These are phyloP conservation scores for Scophthalmus maximus DNA, from an alignment of 2,113 vertebrate species.

Conservation along the genomic window DNA sequence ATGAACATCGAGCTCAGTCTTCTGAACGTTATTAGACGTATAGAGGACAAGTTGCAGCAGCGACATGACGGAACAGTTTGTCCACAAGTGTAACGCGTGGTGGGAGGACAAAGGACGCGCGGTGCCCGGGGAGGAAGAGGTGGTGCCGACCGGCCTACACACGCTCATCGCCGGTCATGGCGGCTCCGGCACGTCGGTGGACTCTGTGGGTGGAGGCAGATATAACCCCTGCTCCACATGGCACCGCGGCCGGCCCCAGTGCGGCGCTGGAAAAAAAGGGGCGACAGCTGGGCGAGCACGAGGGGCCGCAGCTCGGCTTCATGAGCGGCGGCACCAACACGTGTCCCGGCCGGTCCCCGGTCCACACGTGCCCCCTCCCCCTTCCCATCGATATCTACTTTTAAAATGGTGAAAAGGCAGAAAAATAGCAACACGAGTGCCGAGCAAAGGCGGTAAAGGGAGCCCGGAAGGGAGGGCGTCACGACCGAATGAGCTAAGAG, in stretches of 20 bases:
- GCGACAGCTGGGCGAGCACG: constrained; percentile 24
- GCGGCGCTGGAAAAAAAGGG: background rate
- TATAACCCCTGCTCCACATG: constrained; percentile 14
- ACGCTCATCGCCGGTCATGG: accelerated
- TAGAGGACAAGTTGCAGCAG: constrained; percentile 7
- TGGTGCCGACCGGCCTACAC: constrained; percentile 23
- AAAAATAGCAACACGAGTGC: accelerated
- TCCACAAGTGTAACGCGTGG: background rate
- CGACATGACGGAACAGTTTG: background rate
- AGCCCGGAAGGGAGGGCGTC: constrained; percentile 27
- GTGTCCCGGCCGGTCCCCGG: constrained; percentile 39
- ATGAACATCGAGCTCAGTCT: background rate
- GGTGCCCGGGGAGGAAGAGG: constrained; percentile 16
- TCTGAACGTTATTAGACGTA: background rate
- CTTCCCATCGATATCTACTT: too few species aligned
- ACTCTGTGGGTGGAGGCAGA: background rate
- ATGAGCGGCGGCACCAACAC: constrained; percentile 45
- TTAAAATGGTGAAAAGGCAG: too few species aligned
- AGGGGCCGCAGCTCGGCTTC: background rate
- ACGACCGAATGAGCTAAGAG: constrained; percentile 36
- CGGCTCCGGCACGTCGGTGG: background rate
- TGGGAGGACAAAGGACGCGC: constrained; percentile 69
- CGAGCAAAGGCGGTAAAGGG: background rate
- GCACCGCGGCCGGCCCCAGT: background rate
- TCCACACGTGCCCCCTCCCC: background rate